phyloP scores from a whole-genome alignment of 2,113 vertebrate species.

The Lagenorhynchus albirostris region DNA sequence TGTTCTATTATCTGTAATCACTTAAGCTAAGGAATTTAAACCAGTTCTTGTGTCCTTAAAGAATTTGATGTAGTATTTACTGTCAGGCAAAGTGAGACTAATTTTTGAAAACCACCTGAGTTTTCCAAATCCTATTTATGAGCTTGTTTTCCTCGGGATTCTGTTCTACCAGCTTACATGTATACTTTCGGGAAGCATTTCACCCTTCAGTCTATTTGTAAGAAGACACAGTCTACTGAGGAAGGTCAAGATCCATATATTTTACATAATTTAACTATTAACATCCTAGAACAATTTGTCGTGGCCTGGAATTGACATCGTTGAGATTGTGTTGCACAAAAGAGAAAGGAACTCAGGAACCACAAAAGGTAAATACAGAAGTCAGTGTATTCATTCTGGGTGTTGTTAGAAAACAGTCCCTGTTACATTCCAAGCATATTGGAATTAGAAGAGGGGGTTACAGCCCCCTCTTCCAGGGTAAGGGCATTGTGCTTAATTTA shows the following conservation, averaged over 20 bases:
- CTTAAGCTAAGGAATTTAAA: background rate
- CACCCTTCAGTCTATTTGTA: background rate
- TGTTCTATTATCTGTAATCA: background rate
- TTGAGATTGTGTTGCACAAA: background rate
- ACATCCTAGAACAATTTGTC: background rate
- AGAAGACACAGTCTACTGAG: background rate
- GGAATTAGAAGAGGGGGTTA: no score
- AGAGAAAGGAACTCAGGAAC: background rate
- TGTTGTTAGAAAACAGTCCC: background rate
- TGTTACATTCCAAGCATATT: background rate
- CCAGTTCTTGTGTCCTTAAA: background rate
- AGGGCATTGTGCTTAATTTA: background rate
- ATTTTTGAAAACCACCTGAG: background rate
- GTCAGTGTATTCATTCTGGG: background rate
- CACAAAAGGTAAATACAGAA: background rate
- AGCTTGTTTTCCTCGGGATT: background rate
- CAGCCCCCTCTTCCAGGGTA: background rate
- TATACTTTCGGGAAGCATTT: background rate
- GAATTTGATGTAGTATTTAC: background rate
- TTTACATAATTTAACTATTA: background rate
- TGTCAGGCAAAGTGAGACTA: background rate
- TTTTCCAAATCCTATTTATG: background rate
- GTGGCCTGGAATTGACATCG: background rate
- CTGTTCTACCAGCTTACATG: background rate
- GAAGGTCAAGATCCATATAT: background rate